Base-by-base conservation (phyloP, 2,888 invertebrate genomes). In the Leucoma salicis region DNA sequence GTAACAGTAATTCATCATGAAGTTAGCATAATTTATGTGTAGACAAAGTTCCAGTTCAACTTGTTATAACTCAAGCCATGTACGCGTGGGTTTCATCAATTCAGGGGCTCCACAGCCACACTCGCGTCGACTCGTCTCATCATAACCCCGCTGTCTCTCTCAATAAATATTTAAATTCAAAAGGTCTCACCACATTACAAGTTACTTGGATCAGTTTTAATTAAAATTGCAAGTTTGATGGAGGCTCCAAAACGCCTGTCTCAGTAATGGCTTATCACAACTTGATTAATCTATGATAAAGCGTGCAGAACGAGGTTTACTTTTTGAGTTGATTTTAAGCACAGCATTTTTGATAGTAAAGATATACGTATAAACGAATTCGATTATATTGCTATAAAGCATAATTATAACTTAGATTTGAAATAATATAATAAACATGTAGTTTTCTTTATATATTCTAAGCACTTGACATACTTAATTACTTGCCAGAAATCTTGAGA, bases 181-280 rank as follows among this genome's bases (percentile, higher is more conserved):
- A 57, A 61, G 48, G 51, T 39, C 32, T 42, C 28, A 48, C 37
- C 38, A 49, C 57, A 49, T 54, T 41, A 61, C 62, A 57, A 53
- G 51, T 49, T 43, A 40, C 48, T 46, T 38, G 46, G 46, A 49
- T 60, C 62, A 46, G 49, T 51, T 59, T 59, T 59, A 59, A 61
- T 59, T 59, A 59, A 57, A 61, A 51, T 61, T 61, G 54, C 51
- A 54, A 61, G 38, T 61, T 54, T 47, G 55, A 61, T 61, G 41
- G 43, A 47, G 52, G 21, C 46, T 49, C 49, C 47, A 42, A 33
- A 40, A 41, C 47, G 45, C 42, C 35, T 42, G 34, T 25, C 39
- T 28, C 24, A 18, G 50, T 57, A 47, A 59, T 57, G 44, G 47
- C 51, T 51, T 54, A 49, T 54, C 51, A 61, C 42, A 54, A 44